Evolutionary conservation across 1,140 invertebrate species (phyloP).

Genomic region (Epicauta chinensis): DNA sequence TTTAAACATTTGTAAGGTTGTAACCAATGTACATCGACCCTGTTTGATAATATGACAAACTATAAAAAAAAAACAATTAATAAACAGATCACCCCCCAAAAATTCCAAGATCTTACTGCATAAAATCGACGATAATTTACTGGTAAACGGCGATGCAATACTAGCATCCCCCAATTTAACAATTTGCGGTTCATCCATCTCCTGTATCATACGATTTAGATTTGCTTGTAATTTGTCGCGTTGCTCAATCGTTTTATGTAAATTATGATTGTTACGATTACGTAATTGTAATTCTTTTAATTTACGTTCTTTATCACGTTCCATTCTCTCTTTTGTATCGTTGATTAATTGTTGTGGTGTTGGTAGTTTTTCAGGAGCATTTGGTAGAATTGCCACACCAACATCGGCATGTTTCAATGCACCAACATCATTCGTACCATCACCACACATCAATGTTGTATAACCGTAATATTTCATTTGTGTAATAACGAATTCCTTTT

Average conservation of each 20-base stretch:
- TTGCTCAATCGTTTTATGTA: slow-evolving; percentile 23
- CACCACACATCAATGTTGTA: slow-evolving; percentile 97
- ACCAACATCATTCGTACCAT: slow-evolving; percentile 99
- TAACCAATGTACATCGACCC: slow-evolving; percentile 96
- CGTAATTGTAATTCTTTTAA: too few species aligned
- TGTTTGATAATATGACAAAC: slow-evolving; percentile 99
- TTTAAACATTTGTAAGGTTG: slow-evolving; percentile 99
- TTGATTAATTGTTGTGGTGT: slow-evolving; percentile 17
- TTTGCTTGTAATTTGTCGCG: slow-evolving; percentile 46
- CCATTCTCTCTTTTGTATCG: slow-evolving; percentile 26
- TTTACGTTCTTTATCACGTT: slow-evolving; percentile 23
- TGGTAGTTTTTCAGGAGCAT: slow-evolving; percentile 61
- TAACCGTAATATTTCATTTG: slow-evolving; percentile 83
- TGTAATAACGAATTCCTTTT: slow-evolving; percentile 94
- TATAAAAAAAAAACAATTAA: slow-evolving; percentile 41
- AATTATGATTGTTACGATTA: too few species aligned
- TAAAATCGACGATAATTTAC: slow-evolving; percentile 92
- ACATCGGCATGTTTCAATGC: slow-evolving; percentile 98
- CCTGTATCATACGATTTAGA: slow-evolving; percentile 75
- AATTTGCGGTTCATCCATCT: slow-evolving; percentile 85
- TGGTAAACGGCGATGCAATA: slow-evolving; percentile 98
- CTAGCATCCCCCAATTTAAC: slow-evolving; percentile 97
- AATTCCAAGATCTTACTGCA: slow-evolving; percentile 67
- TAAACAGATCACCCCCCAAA: slow-evolving; percentile 8
- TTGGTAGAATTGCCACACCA: slow-evolving; percentile 67